Evolutionary conservation across 1,140 invertebrate genomes (phyloP), one percentile per base, ranked within the genome.

Genomic region (Sitophilus oryzae): DNA sequence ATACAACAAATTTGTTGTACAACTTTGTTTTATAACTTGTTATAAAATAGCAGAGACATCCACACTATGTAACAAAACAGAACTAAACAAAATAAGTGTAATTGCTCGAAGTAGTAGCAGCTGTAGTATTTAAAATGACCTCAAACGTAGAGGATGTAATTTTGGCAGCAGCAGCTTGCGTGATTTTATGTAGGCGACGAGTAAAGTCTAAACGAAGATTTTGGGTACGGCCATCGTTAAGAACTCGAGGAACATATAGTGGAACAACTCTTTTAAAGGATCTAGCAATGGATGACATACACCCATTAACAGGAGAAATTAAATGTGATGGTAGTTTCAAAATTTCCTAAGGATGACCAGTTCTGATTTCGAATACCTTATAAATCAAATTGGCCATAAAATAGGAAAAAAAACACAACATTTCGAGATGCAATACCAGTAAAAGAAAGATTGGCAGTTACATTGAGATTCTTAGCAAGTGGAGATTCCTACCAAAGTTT

Each of bases 401-500:
- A 48, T 48, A 36, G 25, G 15, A 48, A 20, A 18, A 48, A 48
- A 38, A 25, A 48, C 46, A 48, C 46, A 34, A 48, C 20, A n/a
- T n/a, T n/a, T n/a, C n/a, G n/a, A n/a, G n/a, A n/a, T n/a, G n/a
- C n/a, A n/a, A n/a, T n/a, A n/a, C 23, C 34, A 36, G 23, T 48
- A 38, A 48, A 20, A 48, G 46, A 48, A 38, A 48, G 46, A 38
- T 38, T 48, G 19, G 46, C 46, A 38, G 34, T 48, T n/a, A n/a
- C n/a, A n/a, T n/a, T n/a, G n/a, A n/a, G n/a, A n/a, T n/a, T n/a
- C n/a, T n/a, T n/a, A n/a, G 65, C 65, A 30, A 65, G 47, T 41
- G 64, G 64, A 41, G 60, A 67, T 45, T 60, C 59, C 25, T 64
- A 57, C 40, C 30, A 23, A 25, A 66, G 57, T 46, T 48, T 65